These are phyloP conservation scores for Otocyon megalotis DNA, from an alignment of 2,113 vertebrate species.

Conservation along the genomic window DNA sequence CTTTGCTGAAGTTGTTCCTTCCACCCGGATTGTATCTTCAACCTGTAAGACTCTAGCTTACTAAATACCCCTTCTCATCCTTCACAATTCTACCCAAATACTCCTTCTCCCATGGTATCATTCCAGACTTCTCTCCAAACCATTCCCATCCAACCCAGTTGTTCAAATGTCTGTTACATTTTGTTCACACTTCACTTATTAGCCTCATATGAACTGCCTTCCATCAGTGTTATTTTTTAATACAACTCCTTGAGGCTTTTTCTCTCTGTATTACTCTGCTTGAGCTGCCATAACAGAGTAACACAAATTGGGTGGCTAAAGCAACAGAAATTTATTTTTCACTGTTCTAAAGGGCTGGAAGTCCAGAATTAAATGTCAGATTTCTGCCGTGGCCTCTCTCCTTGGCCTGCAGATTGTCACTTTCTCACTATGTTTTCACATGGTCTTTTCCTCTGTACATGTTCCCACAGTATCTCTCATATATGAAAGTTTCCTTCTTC, in stretches of 20 bases:
- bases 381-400: background rate
- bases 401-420: background rate
- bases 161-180: background rate
- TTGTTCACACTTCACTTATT: background rate
- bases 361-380: background rate
- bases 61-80: background rate
- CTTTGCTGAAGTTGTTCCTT: background rate
- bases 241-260: background rate
- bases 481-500: background rate
- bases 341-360: background rate
- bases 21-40: background rate
- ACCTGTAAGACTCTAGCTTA: background rate
- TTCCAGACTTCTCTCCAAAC: background rate
- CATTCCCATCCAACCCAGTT: background rate
- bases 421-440: background rate
- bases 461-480: background rate
- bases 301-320: background rate
- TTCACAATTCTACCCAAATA: background rate
- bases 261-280: background rate
- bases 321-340: background rate
- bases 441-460: background rate
- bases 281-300: background rate
- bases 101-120: background rate
- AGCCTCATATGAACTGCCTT: background rate
- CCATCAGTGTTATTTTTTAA: background rate